These are phyloP conservation scores for Chitala chitala DNA, from an alignment of 2,113 vertebrate genomes.

Conservation along the genomic window DNA sequence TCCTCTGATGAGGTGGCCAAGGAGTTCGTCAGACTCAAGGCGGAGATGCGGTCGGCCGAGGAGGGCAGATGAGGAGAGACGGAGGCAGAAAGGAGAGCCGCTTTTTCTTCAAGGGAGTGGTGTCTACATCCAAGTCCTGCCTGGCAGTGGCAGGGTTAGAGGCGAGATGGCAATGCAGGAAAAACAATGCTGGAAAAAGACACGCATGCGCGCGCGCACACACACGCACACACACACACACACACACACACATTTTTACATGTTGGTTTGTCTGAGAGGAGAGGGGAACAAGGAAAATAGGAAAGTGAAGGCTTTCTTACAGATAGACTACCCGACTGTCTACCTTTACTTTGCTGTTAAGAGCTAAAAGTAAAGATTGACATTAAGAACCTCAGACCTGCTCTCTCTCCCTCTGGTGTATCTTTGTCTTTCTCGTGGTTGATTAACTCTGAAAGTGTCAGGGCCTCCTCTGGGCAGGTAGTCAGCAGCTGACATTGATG, in stretches of 20 bases:
- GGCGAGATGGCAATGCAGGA: no score
- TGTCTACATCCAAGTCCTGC: not conserved
- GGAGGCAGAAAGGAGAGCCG: no score
- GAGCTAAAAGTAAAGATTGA: not conserved
- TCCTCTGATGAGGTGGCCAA: conserved; percentile 90
- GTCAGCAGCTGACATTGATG: not conserved
- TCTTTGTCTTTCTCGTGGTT: not conserved
- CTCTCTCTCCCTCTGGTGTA: not conserved
- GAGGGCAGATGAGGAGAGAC: conserved; percentile 75
- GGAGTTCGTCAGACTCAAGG: conserved; percentile 91
- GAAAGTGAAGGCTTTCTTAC: no score
- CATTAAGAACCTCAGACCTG: not conserved
- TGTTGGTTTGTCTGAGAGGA: no score
- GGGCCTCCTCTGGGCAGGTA: not conserved
- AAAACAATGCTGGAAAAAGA: no score
- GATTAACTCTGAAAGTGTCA: not conserved
- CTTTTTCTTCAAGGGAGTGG: no score
- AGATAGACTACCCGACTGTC: no score
- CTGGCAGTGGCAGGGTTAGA: not conserved
- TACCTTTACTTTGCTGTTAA: no score
- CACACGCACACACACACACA: no score
- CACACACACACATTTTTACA: no score
- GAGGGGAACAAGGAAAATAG: no score
- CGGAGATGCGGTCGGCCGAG: conserved; percentile 79
- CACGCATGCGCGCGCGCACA: no score